These are phyloP conservation scores for Lagorchestes hirsutus DNA, from an alignment of 2,797 vertebrate genomes.

Conservation along the genomic window DNA sequence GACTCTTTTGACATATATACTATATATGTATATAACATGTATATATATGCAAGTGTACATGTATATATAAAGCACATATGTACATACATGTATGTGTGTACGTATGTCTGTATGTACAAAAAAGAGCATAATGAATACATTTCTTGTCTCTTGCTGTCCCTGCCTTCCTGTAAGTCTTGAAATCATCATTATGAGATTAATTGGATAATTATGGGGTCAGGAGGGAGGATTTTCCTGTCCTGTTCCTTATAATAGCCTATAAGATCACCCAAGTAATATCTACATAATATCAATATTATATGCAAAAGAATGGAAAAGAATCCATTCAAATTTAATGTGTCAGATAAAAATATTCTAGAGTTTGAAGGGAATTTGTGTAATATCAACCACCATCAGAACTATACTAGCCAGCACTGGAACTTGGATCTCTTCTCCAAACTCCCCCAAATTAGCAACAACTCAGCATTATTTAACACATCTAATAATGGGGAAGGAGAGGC, in stretches of 20 bases:
- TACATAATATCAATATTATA: neutral
- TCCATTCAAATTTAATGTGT: neutral
- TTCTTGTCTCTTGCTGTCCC: neutral
- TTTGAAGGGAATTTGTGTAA: neutral
- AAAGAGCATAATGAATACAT: constrained; percentile 33
- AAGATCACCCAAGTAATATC: neutral
- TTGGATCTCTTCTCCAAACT: neutral
- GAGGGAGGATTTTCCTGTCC: neutral
- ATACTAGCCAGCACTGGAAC: neutral
- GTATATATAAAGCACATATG: neutral
- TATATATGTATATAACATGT: too few relatives aligned
- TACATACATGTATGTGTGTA: neutral
- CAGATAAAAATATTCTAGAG: neutral
- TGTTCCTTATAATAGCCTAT: neutral
- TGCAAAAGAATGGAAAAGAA: neutral
- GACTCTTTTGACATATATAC: constrained; percentile 11
- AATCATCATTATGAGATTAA: constrained; percentile 15
- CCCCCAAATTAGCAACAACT: neutral
- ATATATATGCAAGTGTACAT: neutral
- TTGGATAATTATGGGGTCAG: neutral
- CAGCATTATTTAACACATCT: neutral
- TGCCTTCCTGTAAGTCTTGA: constrained; percentile 21
- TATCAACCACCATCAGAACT: neutral
- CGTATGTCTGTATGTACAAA: neutral
- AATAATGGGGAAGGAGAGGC: neutral